These are phyloP conservation scores for Acestrorhynchus altus DNA, from an alignment of 2,797 vertebrate genomes.

Conservation along the genomic window DNA sequence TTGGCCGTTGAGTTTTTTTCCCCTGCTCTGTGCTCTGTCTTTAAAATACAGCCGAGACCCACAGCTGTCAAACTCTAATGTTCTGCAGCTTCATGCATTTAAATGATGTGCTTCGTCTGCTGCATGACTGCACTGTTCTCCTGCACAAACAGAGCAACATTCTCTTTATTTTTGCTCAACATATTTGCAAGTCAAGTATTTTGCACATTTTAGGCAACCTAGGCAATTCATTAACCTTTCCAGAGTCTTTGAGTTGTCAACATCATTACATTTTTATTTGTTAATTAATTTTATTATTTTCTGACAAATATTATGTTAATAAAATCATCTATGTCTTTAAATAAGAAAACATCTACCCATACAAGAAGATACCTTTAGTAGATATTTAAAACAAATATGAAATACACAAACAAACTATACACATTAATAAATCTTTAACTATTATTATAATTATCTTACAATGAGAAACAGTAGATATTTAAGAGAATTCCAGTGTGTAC, in stretches of 20 bases:
- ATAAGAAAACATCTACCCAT: too few species aligned
- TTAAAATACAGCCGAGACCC: neutral
- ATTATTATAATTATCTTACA: too few species aligned
- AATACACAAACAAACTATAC: too few species aligned
- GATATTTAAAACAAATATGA: too few species aligned
- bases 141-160: neutral
- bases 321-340: too few species aligned
- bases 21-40: constrained; percentile 5
- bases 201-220: neutral
- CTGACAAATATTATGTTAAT: too few species aligned
- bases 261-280: too few species aligned
- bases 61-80: constrained; percentile 39
- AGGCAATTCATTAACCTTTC: neutral
- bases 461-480: too few species aligned
- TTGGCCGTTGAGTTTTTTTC: constrained; percentile 8
- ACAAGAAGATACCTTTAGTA: too few species aligned
- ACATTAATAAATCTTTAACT: too few species aligned
- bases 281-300: too few species aligned
- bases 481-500: neutral
- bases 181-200: neutral
- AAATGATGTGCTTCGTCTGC: neutral
- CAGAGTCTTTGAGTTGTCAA: neutral
- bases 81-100: neutral
- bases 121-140: neutral
- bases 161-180: neutral